Base-by-base conservation (phyloP, 2,888 invertebrate species). In the Homarus gammarus region DNA sequence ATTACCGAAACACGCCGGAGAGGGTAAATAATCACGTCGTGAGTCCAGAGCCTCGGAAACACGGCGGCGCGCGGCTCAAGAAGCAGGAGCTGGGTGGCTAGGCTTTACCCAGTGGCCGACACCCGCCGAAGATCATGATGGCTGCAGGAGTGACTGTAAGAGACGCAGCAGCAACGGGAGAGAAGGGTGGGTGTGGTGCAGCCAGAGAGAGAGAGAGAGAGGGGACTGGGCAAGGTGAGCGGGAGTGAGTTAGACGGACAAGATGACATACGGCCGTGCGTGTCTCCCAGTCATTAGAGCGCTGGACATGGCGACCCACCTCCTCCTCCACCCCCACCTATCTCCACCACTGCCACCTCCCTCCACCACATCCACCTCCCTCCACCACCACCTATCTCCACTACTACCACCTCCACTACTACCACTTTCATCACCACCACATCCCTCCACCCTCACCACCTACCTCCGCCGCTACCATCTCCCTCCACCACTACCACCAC, bases 281-380 rank as follows among this genome's bases (percentile, higher is more conserved):
- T 75, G 75, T 75, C 75, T 44, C 44, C 27, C 75, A 40, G 75
- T 75, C 75, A 75, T 75, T 75, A 75, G 33, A 3, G 44, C 75
- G 36, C 75, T 49, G 44, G 75, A 75, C 75, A 75, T 27, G 49
- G 40, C 73, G 5, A 22, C 38, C 18, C 75, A 44, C 2, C 75
- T 27, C n/a, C n/a, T n/a, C n/a, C n/a, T n/a, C n/a, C n/a, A n/a
- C n/a, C n/a, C n/a, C n/a, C n/a, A n/a, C n/a, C n/a, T n/a, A n/a
- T n/a, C n/a, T n/a, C n/a, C n/a, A n/a, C n/a, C n/a, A n/a, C n/a
- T n/a, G n/a, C n/a, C n/a, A n/a, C n/a, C n/a, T n/a, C n/a, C n/a
- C n/a, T n/a, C n/a, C n/a, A n/a, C n/a, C n/a, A n/a, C n/a, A n/a
- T n/a, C n/a, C n/a, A n/a, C n/a, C n/a, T n/a, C n/a, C n/a, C n/a